Evolutionary conservation across 2,888 invertebrate species (phyloP).

Genomic region (Ceramica pisi): DNA sequence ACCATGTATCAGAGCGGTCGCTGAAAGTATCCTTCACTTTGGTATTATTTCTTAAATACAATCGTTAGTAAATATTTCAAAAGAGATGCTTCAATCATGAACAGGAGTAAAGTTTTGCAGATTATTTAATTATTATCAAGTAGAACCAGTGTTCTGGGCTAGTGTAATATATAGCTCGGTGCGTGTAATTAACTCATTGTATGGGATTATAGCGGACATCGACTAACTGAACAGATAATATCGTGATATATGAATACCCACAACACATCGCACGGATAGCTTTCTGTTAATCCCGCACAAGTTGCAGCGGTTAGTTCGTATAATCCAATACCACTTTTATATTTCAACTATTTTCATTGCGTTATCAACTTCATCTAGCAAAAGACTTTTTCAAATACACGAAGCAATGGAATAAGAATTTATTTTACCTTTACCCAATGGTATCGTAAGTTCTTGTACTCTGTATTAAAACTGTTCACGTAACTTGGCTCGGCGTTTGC

Average conservation of each 20-base stretch:
- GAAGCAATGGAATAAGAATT: no score
- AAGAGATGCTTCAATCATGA: background rate
- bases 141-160: background rate
- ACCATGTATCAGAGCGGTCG: no score
- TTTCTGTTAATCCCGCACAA: no score
- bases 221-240: constrained; percentile 13
- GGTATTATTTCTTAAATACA: background rate
- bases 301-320: no score
- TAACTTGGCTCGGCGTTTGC: background rate
- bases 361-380: no score
- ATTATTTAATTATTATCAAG: background rate
- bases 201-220: background rate
- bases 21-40: background rate
- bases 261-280: background rate
- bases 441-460: background rate
- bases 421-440: background rate
- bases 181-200: constrained; percentile 2
- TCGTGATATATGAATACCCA: background rate
- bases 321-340: no score
- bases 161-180: background rate
- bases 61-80: no score
- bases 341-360: background rate
- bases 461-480: background rate
- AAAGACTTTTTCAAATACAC: no score
- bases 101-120: no score